phyloP scores from a whole-genome alignment of 1,140 invertebrate genomes.

The Dendroctonus ponderosae region DNA sequence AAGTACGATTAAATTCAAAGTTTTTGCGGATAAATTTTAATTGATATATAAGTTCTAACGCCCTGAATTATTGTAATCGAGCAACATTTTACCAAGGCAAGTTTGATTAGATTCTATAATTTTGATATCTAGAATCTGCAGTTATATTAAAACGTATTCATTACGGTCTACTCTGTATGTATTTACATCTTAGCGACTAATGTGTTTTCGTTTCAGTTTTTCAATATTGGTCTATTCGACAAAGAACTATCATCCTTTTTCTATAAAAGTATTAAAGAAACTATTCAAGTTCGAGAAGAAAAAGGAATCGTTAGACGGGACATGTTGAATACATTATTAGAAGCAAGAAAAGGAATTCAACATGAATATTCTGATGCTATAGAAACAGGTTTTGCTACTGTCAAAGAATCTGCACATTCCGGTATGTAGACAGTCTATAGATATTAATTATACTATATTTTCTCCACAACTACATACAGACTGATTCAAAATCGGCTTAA shows the following conservation, averaged over 20 bases:
- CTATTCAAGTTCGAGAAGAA: conserved; percentile 48
- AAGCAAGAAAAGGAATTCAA: conserved; percentile 49
- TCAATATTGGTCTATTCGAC: conserved; percentile 18
- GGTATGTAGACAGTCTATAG: conserved; percentile 2
- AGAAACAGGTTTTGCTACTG: conserved; percentile 25
- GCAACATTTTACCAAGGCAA: no score
- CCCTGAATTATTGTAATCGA: no score
- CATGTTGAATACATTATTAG: conserved; percentile 52
- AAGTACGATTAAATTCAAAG: no score
- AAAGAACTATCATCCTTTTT: conserved; percentile 35
- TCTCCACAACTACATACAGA: no score
- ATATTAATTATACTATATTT: no score
- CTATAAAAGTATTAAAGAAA: conserved; percentile 43
- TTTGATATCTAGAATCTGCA: no score
- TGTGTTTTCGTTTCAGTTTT: conserved; percentile 7
- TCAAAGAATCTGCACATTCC: conserved; percentile 14
- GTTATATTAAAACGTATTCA: no score
- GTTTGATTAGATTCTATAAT: no score
- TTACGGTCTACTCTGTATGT: neutral
- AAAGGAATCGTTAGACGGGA: conserved; percentile 49
- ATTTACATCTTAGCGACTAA: neutral
- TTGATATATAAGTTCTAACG: neutral
- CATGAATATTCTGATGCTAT: conserved; percentile 6
- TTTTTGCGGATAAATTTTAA: no score
- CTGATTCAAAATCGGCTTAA: no score